Evolutionary conservation across 1,140 invertebrate genomes (phyloP).

Genomic region (Procambarus virginalis): DNA sequence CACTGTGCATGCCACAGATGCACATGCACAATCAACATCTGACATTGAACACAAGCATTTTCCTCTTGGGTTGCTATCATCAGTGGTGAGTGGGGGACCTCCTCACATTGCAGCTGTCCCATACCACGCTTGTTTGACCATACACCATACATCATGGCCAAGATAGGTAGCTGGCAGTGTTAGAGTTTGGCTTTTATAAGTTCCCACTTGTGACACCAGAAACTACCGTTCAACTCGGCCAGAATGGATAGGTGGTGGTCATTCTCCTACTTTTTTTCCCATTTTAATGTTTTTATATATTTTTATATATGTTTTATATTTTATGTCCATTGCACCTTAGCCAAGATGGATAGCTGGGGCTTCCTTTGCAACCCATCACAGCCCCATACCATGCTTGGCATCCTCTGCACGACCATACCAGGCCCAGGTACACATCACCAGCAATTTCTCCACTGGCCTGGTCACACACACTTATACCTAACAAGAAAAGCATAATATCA

Average conservation of each 20-base stretch:
- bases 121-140: constrained; percentile 42
- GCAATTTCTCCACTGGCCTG: constrained; percentile 28
- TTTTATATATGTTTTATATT: neutral
- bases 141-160: constrained; percentile 34
- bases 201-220: constrained; percentile 29
- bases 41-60: constrained; percentile 41
- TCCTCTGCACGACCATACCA: constrained; percentile 31
- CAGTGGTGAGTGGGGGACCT: constrained; percentile 32
- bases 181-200: constrained; percentile 28
- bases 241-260: constrained; percentile 30
- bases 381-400: constrained; percentile 39
- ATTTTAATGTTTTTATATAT: neutral
- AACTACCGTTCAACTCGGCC: constrained; percentile 16
- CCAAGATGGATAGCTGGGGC: constrained; percentile 3
- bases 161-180: constrained; percentile 37
- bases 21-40: constrained; percentile 54
- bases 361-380: constrained; percentile 24
- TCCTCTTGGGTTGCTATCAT: constrained; percentile 42
- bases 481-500: constrained; percentile 67
- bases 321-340: neutral
- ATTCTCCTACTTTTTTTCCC: neutral
- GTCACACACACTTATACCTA: constrained; percentile 43
- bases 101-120: constrained; percentile 47
- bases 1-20: constrained; percentile 46
- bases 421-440: constrained; percentile 30